A percentile compares a stretch with the other conserved stretches of the same genome.
Evolutionary conservation across 2,888 invertebrate genomes (phyloP).

Genomic region (Anaspis maculata): DNA sequence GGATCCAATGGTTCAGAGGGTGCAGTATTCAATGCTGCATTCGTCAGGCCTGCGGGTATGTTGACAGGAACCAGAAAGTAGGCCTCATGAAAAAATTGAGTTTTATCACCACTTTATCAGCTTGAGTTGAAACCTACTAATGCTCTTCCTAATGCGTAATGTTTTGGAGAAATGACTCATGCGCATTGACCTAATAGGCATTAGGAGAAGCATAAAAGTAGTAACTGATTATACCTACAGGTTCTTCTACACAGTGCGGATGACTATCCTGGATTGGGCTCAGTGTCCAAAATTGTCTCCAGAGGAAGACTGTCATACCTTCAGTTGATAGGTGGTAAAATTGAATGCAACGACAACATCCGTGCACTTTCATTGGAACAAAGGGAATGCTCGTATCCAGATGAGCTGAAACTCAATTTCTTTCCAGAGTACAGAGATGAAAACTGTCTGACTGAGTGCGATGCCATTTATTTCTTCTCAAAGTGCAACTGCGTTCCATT

Average conservation of each 20-base stretch:
- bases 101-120: no score
- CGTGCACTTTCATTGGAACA: slow-evolving; percentile 21
- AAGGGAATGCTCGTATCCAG: slow-evolving; percentile 27
- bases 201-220: no score
- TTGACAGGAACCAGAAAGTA: no score
- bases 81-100: no score
- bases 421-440: slow-evolving; percentile 28
- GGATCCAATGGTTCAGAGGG: slow-evolving; percentile 22
- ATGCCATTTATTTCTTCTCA: slow-evolving; percentile 17
- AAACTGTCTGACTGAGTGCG: slow-evolving; percentile 33
- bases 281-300: slow-evolving; percentile 19
- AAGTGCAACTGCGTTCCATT: slow-evolving; percentile 34
- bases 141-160: no score
- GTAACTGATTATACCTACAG: no score
- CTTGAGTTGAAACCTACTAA: no score
- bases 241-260: slow-evolving; percentile 27
- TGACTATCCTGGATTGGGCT: slow-evolving; percentile 27
- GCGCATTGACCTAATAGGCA: no score
- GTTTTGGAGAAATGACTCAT: no score
- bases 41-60: slow-evolving; percentile 27
- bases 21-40: slow-evolving; percentile 19
- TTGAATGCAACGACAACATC: slow-evolving; percentile 23
- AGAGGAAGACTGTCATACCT: slow-evolving; percentile 17
- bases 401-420: slow-evolving; percentile 22
- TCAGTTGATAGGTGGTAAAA: slow-evolving; percentile 24